These are phyloP conservation scores for Myotis planiceps DNA, from an alignment of 2,797 vertebrate genomes.

Conservation along the genomic window DNA sequence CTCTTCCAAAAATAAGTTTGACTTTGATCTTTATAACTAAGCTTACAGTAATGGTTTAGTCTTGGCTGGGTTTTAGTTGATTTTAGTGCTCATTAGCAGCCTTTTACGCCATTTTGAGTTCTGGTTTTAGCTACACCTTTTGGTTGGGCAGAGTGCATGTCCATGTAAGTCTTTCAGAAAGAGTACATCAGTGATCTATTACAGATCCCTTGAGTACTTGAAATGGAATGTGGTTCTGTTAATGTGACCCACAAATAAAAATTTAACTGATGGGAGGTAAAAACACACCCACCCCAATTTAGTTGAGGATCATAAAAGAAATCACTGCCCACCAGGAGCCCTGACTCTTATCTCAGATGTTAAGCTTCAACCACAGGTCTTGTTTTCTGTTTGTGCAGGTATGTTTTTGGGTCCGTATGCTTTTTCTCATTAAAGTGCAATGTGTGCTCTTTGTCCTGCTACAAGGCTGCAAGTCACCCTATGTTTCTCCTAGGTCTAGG, in stretches of 20 bases:
- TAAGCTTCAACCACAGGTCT: neutral
- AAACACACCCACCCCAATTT: neutral
- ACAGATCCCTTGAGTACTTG: neutral
- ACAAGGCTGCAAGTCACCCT: neutral
- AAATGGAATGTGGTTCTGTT: neutral
- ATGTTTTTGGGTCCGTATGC: neutral
- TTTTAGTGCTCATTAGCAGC: neutral
- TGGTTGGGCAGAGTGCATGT: neutral
- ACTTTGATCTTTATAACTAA: neutral
- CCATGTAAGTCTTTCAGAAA: neutral
- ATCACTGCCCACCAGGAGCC: neutral
- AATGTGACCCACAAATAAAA: neutral
- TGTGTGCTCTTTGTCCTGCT: rapidly evolving
- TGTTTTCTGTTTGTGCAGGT: neutral
- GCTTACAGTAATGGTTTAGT: neutral
- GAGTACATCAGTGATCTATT: neutral
- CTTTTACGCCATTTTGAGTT: neutral
- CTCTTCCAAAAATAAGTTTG: neutral
- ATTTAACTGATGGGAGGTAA: neutral
- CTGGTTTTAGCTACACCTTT: neutral
- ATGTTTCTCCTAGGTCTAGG: too few species aligned
- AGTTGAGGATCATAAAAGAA: neutral
- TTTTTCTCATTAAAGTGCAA: neutral
- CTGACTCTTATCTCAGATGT: too few species aligned
- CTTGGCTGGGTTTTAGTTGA: neutral